A percentile compares a stretch with the other conserved stretches of the same genome.
These are phyloP conservation scores for Pempheris klunzingeri DNA, from an alignment of 2,797 vertebrate genomes.

Conservation along the genomic window DNA sequence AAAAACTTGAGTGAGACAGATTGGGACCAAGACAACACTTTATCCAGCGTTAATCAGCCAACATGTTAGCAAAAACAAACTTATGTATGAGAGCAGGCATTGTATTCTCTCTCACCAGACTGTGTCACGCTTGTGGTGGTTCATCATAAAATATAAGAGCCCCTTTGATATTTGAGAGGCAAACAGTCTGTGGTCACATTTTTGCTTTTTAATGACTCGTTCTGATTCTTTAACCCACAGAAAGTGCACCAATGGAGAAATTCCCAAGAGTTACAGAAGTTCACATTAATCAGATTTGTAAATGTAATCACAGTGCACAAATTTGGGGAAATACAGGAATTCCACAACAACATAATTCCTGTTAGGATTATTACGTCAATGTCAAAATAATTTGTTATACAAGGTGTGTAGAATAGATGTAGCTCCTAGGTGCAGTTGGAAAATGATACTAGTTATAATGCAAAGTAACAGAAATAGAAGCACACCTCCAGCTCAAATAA, in stretches of 20 bases:
- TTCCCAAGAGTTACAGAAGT: too few relatives aligned
- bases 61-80: constrained; percentile 52
- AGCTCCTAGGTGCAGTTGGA: too few relatives aligned
- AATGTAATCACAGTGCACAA: too few relatives aligned
- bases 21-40: constrained; percentile 62
- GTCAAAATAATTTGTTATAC: too few relatives aligned
- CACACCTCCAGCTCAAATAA: neutral
- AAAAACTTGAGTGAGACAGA: constrained; percentile 58
- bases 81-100: constrained; percentile 48
- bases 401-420: too few relatives aligned
- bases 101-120: constrained; percentile 42
- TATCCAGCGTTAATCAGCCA: constrained; percentile 57
- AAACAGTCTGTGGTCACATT: neutral
- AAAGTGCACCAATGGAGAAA: too few relatives aligned
- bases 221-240: constrained; percentile 11
- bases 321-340: too few relatives aligned
- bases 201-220: constrained; percentile 24
- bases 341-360: too few relatives aligned
- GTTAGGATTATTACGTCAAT: too few relatives aligned
- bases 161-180: constrained; percentile 25
- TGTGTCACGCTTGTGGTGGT: constrained; percentile 24
- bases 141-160: constrained; percentile 31
- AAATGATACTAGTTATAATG: neutral
- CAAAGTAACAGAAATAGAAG: neutral
- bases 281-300: too few relatives aligned